Base-by-base conservation (phyloP, 92 coral and sea anemone species). In the Porites rus region DNA sequence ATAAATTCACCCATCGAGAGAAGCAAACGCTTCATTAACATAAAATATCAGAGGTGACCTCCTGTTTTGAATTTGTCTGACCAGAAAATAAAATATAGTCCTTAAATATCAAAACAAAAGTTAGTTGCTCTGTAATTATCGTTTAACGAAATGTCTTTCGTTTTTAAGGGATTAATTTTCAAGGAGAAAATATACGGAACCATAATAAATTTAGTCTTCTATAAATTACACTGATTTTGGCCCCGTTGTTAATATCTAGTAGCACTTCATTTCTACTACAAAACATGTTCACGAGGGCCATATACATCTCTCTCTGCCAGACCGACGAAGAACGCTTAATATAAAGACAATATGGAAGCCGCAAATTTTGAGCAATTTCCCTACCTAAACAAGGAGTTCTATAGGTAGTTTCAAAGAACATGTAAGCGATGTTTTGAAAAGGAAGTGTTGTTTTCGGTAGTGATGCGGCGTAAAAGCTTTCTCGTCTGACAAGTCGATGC, bases 31-130 rank as follows among this genome's bases (percentile, higher is more conserved):
- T 17, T 78, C 70, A 83, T 83, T 83, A 75, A 19, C 80, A 74
- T 83, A 31, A 83, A 79, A 60, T 24, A 83, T 73, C 53, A 73
- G 21, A 63, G 63, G 12, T 50, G 22, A 63, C 64, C 72, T 74
- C n/a, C 52, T 81, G 77, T 60, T 81, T 69, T 81, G 77, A 69
- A 54, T 82, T 82, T 62, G 80, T 17, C 75, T 18, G 69, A 38
- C 69, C 65, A 28, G 43, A 70, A 71, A 21, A 28, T 38, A 51
- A 80, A 54, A 18, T 20, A 24, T 16, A 31, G 20, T 31, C 17
- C 28, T 16, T 54, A 80, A 69, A 65, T 7, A 68, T 6, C 8
- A 7, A n/a, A 10, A 67, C 46, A 54, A 18, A 53, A 54, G 59
- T 51, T 9, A 21, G 38, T 65, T 7, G 50, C 61, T n/a, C 7